These are phyloP conservation scores for Acropora yongei DNA, from an alignment of 64 coral and sea anemone species.

Conservation along the genomic window DNA sequence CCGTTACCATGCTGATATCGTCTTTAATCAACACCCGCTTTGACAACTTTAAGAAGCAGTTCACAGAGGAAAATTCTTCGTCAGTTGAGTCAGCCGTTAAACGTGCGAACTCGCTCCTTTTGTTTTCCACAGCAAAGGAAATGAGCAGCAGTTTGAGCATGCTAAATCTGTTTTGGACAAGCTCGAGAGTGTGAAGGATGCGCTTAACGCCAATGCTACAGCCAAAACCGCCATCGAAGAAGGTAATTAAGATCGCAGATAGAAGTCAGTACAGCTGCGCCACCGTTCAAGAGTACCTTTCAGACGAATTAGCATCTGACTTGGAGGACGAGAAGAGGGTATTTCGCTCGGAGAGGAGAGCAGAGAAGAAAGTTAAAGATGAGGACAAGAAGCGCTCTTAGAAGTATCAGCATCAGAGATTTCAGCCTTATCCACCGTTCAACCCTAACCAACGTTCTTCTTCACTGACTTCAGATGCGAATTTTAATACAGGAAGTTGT, in stretches of 20 bases:
- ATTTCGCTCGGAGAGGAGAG: constrained; percentile 34
- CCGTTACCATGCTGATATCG: not conserved
- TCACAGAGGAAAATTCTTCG: not conserved
- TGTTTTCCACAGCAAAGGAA: constrained; percentile 56
- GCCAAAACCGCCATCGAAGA: constrained; percentile 38
- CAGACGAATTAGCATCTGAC: constrained; percentile 58
- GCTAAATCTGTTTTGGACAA: constrained; percentile 51
- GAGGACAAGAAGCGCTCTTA: constrained; percentile 1
- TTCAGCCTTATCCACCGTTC: not conserved
- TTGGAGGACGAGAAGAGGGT: constrained; percentile 52
- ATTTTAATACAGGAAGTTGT: not conserved
- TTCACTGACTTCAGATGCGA: not conserved
- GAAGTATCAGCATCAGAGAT: not conserved
- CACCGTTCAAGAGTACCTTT: constrained; percentile 60
- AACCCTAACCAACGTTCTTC: not conserved
- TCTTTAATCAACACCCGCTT: not conserved
- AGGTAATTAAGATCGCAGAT: constrained; percentile 40
- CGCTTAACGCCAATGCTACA: not conserved
- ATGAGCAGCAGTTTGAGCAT: constrained; percentile 67
- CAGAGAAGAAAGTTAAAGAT: constrained; percentile 50
- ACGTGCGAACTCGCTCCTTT: not conserved
- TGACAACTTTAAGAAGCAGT: not conserved
- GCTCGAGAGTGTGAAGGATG: constrained; percentile 21
- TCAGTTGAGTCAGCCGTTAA: not conserved
- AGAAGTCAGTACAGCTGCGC: constrained; percentile 56